Conservation (phyloP, 1,140 invertebrate species). For the Leptinotarsa defecta region DNA sequence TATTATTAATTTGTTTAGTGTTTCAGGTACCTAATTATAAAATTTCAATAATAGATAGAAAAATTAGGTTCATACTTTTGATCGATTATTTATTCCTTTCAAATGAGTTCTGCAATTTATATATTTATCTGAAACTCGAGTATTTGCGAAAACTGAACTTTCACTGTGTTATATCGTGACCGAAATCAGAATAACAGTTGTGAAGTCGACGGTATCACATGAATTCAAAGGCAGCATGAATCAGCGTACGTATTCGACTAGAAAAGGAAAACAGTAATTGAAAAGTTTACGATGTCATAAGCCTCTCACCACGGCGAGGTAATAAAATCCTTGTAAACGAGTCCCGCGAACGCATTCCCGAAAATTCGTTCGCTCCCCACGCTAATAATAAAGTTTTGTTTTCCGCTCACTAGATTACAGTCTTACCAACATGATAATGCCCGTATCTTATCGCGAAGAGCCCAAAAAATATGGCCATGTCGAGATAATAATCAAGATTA, state of each 20-base stretch:
- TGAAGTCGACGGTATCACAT: too few species aligned
- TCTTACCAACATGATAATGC: slow-evolving; percentile 37
- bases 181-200: too few species aligned
- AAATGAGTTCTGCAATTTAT: too few species aligned
- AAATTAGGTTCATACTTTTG: too few species aligned
- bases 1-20: too few species aligned
- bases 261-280: slow-evolving; percentile 1
- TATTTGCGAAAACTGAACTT: too few species aligned
- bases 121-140: too few species aligned
- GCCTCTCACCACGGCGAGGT: not conserved
- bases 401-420: slow-evolving; percentile 31
- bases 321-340: slow-evolving; percentile 3
- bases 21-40: too few species aligned
- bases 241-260: not conserved
- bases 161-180: not conserved
- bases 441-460: slow-evolving; percentile 38
- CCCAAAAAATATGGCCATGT: slow-evolving; percentile 35
- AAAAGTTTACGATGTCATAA: not conserved
- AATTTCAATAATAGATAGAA: too few species aligned
- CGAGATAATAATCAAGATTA: slow-evolving; percentile 43
- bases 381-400: slow-evolving; percentile 9
- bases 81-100: too few species aligned
- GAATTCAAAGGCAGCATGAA: not conserved
- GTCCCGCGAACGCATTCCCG: slow-evolving; percentile 4
- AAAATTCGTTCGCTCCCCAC: not conserved